A percentile compares a stretch with the other conserved stretches of the same genome.
Conservation (phyloP, 2,113 vertebrate species). For the Chamaea fasciata region DNA sequence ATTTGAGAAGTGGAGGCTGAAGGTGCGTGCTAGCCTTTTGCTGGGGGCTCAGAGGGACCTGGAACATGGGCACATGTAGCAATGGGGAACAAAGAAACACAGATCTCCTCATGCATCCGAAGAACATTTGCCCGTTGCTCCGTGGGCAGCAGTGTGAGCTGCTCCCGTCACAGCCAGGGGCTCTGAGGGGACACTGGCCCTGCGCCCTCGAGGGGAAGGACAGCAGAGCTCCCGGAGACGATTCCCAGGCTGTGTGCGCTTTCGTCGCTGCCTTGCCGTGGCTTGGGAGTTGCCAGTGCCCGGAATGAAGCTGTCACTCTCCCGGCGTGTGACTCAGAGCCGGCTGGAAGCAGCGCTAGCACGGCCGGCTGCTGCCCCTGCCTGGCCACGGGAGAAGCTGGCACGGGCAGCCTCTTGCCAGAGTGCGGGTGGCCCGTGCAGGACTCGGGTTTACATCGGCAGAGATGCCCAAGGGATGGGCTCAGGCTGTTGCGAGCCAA, state of each 20-base stretch:
- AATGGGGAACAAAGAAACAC: neutral
- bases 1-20: neutral
- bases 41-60: neutral
- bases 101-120: neutral
- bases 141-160: neutral
- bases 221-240: neutral
- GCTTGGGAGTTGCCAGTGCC: neutral
- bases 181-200: neutral
- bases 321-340: neutral
- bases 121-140: neutral
- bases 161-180: neutral
- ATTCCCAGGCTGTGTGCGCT: neutral
- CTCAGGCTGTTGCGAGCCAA: neutral
- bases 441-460: fast-evolving
- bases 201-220: neutral
- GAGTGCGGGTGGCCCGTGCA: fast-evolving
- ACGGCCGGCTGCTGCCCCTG: slow-evolving; percentile 44
- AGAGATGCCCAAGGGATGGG: neutral
- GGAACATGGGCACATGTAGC: fast-evolving
- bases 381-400: neutral
- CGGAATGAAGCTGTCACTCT: neutral
- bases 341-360: neutral
- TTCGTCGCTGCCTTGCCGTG: neutral
- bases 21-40: neutral
- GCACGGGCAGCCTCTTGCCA: neutral